phyloP scores from a whole-genome alignment of 2,888 invertebrate species.

The Criorhina ranunculi region DNA sequence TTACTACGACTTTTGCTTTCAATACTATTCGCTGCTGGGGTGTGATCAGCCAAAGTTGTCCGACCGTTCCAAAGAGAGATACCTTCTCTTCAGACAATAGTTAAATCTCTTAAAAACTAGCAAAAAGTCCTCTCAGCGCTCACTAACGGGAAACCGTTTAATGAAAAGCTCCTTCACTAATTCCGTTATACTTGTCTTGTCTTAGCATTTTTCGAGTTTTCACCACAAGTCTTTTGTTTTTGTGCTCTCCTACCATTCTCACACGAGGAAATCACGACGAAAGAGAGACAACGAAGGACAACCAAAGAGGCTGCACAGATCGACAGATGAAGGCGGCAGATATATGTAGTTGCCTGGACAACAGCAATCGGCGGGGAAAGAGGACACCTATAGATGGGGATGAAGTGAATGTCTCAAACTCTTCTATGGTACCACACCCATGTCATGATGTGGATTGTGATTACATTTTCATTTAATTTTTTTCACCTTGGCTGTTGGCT shows the following conservation, averaged over 20 bases:
- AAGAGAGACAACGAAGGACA: constrained; percentile 56
- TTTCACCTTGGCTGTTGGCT: constrained; percentile 77
- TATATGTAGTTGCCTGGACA: constrained; percentile 27
- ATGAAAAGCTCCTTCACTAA: constrained; percentile 52
- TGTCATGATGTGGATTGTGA: constrained; percentile 77
- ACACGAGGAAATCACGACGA: constrained; percentile 38
- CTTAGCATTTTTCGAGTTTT: constrained; percentile 48
- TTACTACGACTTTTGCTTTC: constrained; percentile 73
- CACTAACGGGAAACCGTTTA: constrained; percentile 72
- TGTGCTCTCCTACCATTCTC: constrained; percentile 46
- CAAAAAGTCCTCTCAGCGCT: constrained; percentile 50
- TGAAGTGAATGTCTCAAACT: constrained; percentile 76
- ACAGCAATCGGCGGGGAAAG: constrained; percentile 23
- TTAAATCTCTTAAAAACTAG: constrained; percentile 41
- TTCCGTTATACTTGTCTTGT: constrained; percentile 70
- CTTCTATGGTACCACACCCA: constrained; percentile 76
- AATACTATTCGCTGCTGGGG: constrained; percentile 58
- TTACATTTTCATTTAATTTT: constrained; percentile 77
- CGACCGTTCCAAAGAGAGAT: constrained; percentile 6
- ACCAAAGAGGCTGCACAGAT: constrained; percentile 22
- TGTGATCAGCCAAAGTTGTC: constrained; percentile 37
- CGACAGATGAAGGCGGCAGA: constrained; percentile 64
- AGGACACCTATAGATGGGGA: constrained; percentile 62
- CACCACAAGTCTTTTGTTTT: constrained; percentile 71
- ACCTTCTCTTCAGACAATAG: constrained; percentile 40